Conservation (phyloP, 2,888 invertebrate species). For the Hypselothyrea guttata region DNA sequence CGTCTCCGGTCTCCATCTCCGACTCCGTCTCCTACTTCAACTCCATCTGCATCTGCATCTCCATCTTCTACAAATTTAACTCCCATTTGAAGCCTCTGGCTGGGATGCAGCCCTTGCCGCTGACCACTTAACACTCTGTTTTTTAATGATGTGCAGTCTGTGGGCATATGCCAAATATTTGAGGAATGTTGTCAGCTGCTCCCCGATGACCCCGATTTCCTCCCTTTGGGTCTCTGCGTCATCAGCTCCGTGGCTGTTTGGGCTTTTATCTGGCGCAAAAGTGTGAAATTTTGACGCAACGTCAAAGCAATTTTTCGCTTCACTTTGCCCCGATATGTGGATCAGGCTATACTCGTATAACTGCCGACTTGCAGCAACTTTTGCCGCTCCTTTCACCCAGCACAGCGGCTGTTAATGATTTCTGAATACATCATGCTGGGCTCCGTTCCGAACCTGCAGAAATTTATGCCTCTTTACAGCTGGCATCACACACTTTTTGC, state of each 20-base stretch:
- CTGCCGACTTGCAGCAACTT: constrained; percentile 1
- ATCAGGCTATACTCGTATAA: constrained; percentile 46
- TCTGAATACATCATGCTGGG: constrained; percentile 69
- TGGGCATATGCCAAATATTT: constrained; percentile 65
- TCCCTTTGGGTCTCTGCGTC: constrained; percentile 9
- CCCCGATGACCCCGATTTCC: neutral
- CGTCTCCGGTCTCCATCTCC: neutral
- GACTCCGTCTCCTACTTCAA: neutral
- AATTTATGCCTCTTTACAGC: constrained; percentile 26
- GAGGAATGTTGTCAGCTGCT: constrained; percentile 50
- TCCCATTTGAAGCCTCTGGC: neutral
- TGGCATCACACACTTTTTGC: constrained; percentile 18
- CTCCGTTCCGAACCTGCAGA: constrained; percentile 43
- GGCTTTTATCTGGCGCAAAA: constrained; percentile 62
- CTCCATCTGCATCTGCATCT: neutral
- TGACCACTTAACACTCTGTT: constrained; percentile 54
- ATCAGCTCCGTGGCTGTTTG: constrained; percentile 32
- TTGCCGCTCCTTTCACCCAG: constrained; percentile 59
- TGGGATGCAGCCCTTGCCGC: neutral
- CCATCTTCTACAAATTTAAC: too few relatives aligned
- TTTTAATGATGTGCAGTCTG: constrained; percentile 64
- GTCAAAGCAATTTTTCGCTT: constrained; percentile 68
- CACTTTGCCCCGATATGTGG: constrained; percentile 67
- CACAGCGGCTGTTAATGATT: constrained; percentile 56
- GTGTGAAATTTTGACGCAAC: constrained; percentile 76